Conservation (phyloP, 2,797 vertebrate species). For the Oreonectes daqikongensis region DNA sequence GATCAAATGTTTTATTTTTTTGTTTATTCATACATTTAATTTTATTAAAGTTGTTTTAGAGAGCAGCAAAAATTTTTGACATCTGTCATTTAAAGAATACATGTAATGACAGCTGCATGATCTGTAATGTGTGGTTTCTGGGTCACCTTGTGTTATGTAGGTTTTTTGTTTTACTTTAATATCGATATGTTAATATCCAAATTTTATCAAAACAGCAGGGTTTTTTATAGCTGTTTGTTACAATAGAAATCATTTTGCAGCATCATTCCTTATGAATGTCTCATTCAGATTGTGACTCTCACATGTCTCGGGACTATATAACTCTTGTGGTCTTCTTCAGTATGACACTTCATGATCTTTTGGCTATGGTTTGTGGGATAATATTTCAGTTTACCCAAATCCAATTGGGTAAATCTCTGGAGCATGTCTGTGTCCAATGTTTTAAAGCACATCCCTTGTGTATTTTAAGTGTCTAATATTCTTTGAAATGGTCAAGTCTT, state of each 20-base stretch:
- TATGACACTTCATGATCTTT: neutral
- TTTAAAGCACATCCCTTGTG: neutral
- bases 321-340: neutral
- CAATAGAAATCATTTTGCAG: neutral
- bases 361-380: neutral
- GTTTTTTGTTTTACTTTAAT: too few species aligned
- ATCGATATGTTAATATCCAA: too few species aligned
- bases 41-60: neutral
- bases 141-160: neutral
- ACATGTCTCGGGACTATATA: neutral
- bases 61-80: neutral
- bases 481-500: neutral
- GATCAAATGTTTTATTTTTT: neutral
- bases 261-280: neutral
- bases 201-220: too few species aligned
- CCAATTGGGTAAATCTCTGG: neutral
- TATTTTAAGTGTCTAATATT: neutral
- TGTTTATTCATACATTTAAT: neutral
- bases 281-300: constrained; percentile 13
- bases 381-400: neutral
- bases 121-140: neutral
- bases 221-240: neutral
- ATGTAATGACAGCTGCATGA: neutral
- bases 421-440: neutral
- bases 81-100: neutral